These are phyloP conservation scores for Sminthopsis crassicaudata DNA, from an alignment of 2,113 vertebrate species.

Conservation along the genomic window DNA sequence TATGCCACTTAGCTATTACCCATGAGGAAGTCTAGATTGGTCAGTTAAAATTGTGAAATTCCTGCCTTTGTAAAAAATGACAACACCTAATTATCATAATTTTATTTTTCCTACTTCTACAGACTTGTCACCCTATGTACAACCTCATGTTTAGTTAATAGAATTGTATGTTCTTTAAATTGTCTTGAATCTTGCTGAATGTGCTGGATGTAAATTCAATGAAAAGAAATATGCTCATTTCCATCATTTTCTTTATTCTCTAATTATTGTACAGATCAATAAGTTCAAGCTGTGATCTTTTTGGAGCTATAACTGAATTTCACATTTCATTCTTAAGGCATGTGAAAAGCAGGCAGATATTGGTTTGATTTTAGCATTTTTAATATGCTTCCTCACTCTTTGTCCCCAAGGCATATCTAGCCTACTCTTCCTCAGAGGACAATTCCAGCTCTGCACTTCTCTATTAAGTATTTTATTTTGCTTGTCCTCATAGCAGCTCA, in stretches of 20 bases:
- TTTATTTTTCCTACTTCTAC: neutral
- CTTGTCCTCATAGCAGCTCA: constrained; percentile 74
- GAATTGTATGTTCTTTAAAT: neutral
- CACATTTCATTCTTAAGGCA: constrained; percentile 50
- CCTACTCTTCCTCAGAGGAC: constrained; percentile 51
- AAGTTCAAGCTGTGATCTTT: neutral
- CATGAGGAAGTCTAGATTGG: neutral
- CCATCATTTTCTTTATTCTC: neutral
- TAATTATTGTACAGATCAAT: neutral
- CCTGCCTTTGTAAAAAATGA: neutral
- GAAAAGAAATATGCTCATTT: neutral
- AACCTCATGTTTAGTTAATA: neutral
- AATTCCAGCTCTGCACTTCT: constrained; percentile 74
- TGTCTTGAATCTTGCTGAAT: neutral
- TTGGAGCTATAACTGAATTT: neutral
- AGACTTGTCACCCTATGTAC: neutral
- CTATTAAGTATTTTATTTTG: constrained; percentile 81
- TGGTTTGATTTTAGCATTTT: constrained; percentile 24
- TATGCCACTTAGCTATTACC: neutral
- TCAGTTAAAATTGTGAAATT: neutral
- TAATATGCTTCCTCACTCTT: neutral
- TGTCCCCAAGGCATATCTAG: constrained; percentile 59
- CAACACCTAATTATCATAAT: neutral
- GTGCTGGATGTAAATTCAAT: neutral
- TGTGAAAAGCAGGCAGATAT: neutral